Evolutionary conservation across 2,113 vertebrate species (phyloP), one percentile per base, ranked within the genome.

Genomic region (Ammospiza caudacuta): DNA sequence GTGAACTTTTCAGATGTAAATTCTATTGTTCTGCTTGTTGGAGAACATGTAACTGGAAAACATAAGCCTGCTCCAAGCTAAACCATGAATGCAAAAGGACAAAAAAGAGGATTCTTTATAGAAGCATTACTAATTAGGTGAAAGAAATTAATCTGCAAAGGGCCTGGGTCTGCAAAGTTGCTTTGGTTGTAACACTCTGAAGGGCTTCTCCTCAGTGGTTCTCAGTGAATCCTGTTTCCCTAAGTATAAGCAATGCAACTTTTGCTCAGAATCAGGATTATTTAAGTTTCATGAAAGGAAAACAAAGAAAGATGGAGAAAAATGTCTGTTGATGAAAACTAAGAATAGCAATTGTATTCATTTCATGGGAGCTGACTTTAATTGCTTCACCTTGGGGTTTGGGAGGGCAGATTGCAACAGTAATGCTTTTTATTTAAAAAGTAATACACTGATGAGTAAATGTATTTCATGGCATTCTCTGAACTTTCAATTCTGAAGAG

Each of bases 1-100:
- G 74, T 93, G 95, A 96, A 96, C 95, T 95, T 97, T 97, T 97
- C 94, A 96, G 89, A 96, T 97, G 95, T 93, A 97, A 96, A 97
- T 96, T 95, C 83, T 92, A 82, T 91, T 95, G 96, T 96, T 94
- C 87, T 5, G 52, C 74, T 93, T 97, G 91, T 90, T 97, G 91
- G 70, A 94, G 83, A 94, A 96, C 96, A 95, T 90, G 94, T 85
- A 96, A 84, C 91, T 96, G 83, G 83, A 97, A 97, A 97, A 96
- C 86, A 94, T 46, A 92, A 93, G 92, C 77, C 79, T 94, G 79
- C 91, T 96, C 77, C 70, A 91, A 76, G 70, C 47, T 88, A 94
- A 97, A 95, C 70, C 89, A 86, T 78, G 87, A 92, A 93, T 79
- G 74, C 47, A 90, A 88, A 88, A 94, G 44, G 33, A 90, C 79